phyloP scores from a whole-genome alignment of 2,888 invertebrate genomes.

The Hemaris fuciformis region DNA sequence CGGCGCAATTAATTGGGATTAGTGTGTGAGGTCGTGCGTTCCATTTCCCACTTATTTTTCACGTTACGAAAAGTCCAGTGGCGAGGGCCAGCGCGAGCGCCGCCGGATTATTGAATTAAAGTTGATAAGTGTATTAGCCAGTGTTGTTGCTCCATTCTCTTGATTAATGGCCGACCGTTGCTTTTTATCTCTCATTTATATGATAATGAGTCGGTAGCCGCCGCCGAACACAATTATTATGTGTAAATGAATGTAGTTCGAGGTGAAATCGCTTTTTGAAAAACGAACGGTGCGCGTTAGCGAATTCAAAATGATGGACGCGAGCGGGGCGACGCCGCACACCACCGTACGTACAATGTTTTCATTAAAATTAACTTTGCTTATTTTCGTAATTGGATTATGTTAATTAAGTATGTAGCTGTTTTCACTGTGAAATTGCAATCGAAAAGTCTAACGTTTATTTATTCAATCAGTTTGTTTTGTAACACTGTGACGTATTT shows the following conservation, averaged over 20 bases:
- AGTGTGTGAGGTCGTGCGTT: conserved; percentile 69
- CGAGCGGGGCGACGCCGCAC: conserved; percentile 41
- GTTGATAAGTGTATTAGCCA: conserved; percentile 80
- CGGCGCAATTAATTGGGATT: conserved; percentile 70
- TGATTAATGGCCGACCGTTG: conserved; percentile 74
- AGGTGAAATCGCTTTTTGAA: conserved; percentile 60
- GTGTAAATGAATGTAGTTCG: conserved; percentile 67
- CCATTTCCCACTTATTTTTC: conserved; percentile 70
- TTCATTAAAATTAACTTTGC: conserved; percentile 60
- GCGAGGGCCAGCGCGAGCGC: conserved; percentile 53
- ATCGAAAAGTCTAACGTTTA: conserved; percentile 62
- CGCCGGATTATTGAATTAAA: conserved; percentile 78
- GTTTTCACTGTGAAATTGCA: conserved; percentile 55
- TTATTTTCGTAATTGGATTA: conserved; percentile 61
- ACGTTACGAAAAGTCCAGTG: conserved; percentile 62
- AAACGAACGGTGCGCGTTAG: conserved; percentile 19
- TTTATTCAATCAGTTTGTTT: conserved; percentile 64
- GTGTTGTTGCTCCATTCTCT: conserved; percentile 75
- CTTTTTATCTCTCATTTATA: conserved; percentile 80
- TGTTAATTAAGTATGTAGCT: conserved; percentile 60
- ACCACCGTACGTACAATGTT: conserved; percentile 48
- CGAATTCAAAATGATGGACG: conserved; percentile 44
- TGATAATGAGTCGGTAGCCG: conserved; percentile 74
- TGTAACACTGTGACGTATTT: conserved; percentile 41
- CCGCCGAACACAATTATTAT: conserved; percentile 71